Evolutionary conservation across 2,888 invertebrate genomes (phyloP), one percentile per base, ranked within the genome.

Genomic region (Actias luna): DNA sequence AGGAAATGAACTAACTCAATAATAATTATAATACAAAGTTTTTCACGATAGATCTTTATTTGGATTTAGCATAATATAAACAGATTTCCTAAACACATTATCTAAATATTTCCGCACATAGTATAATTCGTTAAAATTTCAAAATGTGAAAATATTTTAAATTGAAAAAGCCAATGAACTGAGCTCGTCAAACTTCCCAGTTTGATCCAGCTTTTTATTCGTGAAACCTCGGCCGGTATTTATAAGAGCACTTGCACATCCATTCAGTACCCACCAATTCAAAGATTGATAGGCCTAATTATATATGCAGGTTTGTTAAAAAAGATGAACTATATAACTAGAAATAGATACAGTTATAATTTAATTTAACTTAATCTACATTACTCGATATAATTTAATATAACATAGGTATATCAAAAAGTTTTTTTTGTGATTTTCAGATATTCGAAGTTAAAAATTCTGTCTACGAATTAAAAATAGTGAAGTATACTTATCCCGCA

Each of bases 131-230:
- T 25, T 25, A 25, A 4, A 22, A 46, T 22, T 46, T 10, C 22
- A 8, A 12, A 46, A 46, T 46, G 71, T 73, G 69, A 77, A 81
- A 79, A 69, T 70, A 69, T 70, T 72, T 69, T 68, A 74, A 76
- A 73, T 78, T 74, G 69, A 73, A 73, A 77, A 76, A 74, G 70
- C 72, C 73, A 73, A 76, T 74, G 73, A 50, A 67, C 73, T 66
- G 68, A 68, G 69, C 60, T 65, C 70, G 65, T 68, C 67, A 64
- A 73, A 73, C 67, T 73, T 68, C 68, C 61, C 62, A 50, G 31
- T 62, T 60, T 61, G 64, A 61, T 65, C 65, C 70, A 66, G 72
- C 72, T 70, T 71, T 68, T 68, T 69, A 66, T 66, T 66, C 63
- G 70, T 71, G 65, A 72, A 73, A 74, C 70, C 65, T 69, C 66